phyloP scores from a whole-genome alignment of 92 coral and sea anemone genomes.

The Muricea muricata region DNA sequence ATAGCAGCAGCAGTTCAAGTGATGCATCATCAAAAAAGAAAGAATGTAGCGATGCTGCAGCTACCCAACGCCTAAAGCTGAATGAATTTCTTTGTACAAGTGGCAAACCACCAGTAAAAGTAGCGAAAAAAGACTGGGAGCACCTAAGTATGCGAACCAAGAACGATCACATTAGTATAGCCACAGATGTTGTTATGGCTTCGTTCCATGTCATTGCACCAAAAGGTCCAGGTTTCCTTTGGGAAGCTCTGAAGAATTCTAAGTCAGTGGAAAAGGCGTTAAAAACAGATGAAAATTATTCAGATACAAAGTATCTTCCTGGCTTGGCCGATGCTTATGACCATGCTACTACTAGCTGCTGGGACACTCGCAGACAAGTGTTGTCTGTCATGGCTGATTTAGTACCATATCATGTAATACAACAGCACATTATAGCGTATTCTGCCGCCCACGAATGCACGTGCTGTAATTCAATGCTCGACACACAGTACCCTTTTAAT shows the following conservation, averaged over 20 bases:
- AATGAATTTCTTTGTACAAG: conserved; percentile 58
- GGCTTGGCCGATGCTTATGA: not conserved
- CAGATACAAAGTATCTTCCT: not conserved
- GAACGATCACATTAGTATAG: conserved; percentile 36
- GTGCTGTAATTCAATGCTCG: too few species aligned
- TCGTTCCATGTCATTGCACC: conserved; percentile 58
- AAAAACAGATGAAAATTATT: too few species aligned
- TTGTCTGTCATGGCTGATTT: not conserved
- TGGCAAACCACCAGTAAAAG: conserved; percentile 44
- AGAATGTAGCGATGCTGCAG: not conserved
- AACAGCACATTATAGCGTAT: not conserved
- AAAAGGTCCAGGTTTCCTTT: conserved; percentile 58
- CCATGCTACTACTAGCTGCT: not conserved
- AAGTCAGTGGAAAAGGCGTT: not conserved
- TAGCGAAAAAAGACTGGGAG: conserved; percentile 56
- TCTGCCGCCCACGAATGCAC: too few species aligned
- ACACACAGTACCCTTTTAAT: too few species aligned
- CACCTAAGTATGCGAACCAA: conserved; percentile 37
- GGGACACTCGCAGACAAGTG: conserved; percentile 11
- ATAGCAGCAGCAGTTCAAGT: too few species aligned
- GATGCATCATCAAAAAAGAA: too few species aligned
- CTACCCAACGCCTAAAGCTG: conserved; percentile 39
- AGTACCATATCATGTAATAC: not conserved
- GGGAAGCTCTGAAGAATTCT: conserved; percentile 41
- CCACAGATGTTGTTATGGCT: conserved; percentile 56